These are phyloP conservation scores for Sphyrna mokarran DNA, from an alignment of 2,113 vertebrate species.

Conservation along the genomic window DNA sequence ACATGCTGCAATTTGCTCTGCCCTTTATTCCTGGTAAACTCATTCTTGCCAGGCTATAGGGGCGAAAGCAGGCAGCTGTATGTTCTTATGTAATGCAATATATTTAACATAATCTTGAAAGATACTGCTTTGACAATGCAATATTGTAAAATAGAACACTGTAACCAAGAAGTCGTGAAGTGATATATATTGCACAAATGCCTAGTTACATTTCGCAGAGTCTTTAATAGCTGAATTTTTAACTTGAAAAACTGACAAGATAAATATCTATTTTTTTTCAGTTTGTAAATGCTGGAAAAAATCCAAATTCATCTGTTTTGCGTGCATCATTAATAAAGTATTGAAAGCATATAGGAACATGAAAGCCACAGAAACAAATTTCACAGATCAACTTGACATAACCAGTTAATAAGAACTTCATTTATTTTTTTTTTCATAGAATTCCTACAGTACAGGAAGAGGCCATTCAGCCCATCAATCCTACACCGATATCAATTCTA, in stretches of 20 bases:
- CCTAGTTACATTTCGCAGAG: not conserved
- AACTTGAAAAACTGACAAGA: not conserved
- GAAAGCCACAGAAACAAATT: not conserved
- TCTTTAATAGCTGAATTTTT: not conserved
- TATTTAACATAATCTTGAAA: not conserved
- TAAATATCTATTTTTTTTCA: not conserved
- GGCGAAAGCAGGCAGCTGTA: not conserved
- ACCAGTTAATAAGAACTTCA: not conserved
- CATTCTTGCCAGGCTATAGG: not conserved
- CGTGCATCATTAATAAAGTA: not conserved
- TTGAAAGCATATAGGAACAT: not conserved
- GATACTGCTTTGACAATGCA: not conserved
- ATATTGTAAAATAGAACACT: not conserved
- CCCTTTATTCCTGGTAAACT: not conserved
- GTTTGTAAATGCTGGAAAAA: not conserved
- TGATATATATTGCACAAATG: not conserved
- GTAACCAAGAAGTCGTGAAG: not conserved
- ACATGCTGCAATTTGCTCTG: not conserved
- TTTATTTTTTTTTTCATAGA: no score
- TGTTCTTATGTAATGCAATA: not conserved
- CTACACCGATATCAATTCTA: no score
- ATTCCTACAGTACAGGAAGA: no score
- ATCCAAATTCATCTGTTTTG: not conserved
- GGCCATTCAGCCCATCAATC: no score
- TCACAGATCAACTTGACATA: not conserved